Base-by-base conservation (phyloP, 2,888 invertebrate species). In the Amphipoea oculea region DNA sequence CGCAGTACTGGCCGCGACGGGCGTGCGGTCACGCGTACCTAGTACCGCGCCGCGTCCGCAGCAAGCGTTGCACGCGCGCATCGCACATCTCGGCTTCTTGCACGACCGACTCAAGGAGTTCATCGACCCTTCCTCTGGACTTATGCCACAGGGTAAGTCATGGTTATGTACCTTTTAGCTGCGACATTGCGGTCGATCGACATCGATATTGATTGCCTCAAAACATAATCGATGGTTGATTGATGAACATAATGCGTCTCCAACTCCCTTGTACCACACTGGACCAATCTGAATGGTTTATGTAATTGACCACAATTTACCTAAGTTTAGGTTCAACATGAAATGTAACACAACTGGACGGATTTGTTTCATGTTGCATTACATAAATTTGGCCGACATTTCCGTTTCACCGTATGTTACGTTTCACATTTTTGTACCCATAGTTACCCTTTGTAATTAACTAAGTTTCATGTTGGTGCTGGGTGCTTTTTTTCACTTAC, bases 81-180 rank as follows among this genome's bases (percentile, higher is more conserved):
- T 99, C 66, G 98, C 99, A 1, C 99, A 99, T 91, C 97, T 99
- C 73, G 99, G 99, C 71, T 98, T 98, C 96, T 96, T 98, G 83
- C 99, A 99, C 93, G 98, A 98, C 92, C 97, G 98, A 88, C 97
- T 99, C 12, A 98, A 98, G 90, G 98, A 98, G 88, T 99, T 98
- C 90, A 98, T 99, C 76, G 98, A 99, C 89, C 97, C 98, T 69
- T 97, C 98, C 72, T 98, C 98, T 75, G 98, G 98, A 14, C 95
- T 97, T 12, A 97, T 97, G 95, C 97, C 97, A 3, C 96, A 97
- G 89, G 97, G 97, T 97, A 87, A 75, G 73, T 65, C 7, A 1
- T 62, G 7, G 14, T 57, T 60, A 12, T 4, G 12, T 5, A 45
- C 2, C 5, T 51, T 57, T 23, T 60, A 60, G 11, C n/a, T 60